Conservation (phyloP, 1,140 invertebrate genomes). For the Proales similis region DNA sequence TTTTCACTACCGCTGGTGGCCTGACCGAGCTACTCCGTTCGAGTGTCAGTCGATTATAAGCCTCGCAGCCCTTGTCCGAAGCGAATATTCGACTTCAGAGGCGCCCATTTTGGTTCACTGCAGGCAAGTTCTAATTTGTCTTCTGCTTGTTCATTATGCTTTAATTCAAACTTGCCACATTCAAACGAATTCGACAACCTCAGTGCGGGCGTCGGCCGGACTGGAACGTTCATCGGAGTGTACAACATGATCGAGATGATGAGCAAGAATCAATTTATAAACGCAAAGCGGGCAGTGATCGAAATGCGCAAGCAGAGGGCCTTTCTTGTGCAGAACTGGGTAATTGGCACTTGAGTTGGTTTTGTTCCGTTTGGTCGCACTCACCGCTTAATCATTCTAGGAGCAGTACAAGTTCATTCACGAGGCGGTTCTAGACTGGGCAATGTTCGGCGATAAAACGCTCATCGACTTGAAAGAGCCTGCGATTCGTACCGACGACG, state of each 20-base stretch:
- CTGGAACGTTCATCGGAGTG: conserved; percentile 29
- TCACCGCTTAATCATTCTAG: not conserved
- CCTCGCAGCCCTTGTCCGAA: not conserved
- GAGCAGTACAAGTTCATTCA: conserved; percentile 37
- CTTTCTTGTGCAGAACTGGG: conserved; percentile 34
- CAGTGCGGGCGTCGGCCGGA: conserved; percentile 31
- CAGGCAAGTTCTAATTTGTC: conserved; percentile 14
- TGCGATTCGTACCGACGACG: no score
- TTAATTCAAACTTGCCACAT: not conserved
- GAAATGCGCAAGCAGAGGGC: conserved; percentile 31
- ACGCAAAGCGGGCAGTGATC: not conserved
- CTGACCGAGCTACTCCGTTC: conserved; percentile 13
- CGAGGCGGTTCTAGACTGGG: conserved; percentile 27
- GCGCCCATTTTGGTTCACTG: conserved; percentile 34
- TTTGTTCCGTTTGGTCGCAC: not conserved
- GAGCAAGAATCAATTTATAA: not conserved
- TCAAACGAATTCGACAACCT: no score
- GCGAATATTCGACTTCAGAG: not conserved
- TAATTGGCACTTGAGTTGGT: not conserved
- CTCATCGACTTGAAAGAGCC: no score
- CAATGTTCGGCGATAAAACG: no score
- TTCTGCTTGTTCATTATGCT: not conserved
- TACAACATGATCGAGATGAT: conserved; percentile 24
- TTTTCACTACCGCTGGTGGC: conserved; percentile 35
- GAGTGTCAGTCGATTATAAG: conserved; percentile 33